phyloP scores from a whole-genome alignment of 2,113 vertebrate species.

The Nycticebus coucang region DNA sequence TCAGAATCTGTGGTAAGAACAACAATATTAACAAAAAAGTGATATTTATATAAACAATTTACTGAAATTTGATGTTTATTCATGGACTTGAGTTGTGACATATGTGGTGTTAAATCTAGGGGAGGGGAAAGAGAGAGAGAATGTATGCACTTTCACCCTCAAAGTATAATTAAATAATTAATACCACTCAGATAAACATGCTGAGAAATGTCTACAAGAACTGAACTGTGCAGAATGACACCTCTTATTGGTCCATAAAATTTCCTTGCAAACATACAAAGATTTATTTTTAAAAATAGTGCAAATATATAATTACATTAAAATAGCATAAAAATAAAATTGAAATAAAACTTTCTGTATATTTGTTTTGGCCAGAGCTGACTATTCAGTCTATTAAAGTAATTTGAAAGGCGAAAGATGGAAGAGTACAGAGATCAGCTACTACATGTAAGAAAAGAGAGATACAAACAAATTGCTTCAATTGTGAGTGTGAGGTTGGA shows the following conservation, averaged over 20 bases:
- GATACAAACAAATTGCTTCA: background rate
- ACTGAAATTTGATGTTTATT: background rate
- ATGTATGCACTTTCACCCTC: background rate
- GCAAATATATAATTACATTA: background rate
- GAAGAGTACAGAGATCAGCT: background rate
- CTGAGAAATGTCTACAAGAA: background rate
- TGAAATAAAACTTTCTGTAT: background rate
- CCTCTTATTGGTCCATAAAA: background rate
- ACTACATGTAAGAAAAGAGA: background rate
- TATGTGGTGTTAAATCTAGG: background rate
- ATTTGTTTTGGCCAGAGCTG: background rate
- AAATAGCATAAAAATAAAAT: conserved; percentile 23
- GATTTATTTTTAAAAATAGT: background rate
- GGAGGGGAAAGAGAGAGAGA: background rate
- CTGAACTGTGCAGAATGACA: background rate
- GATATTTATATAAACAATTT: background rate
- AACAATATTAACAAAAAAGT: background rate
- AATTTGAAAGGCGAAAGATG: background rate
- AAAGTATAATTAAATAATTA: background rate
- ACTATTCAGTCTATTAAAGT: background rate
- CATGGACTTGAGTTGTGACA: background rate
- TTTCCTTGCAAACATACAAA: background rate
- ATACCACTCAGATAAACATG: background rate
- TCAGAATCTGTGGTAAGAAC: background rate
- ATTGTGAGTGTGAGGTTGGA: background rate